These are phyloP conservation scores for Lordiphosa mommai DNA, from an alignment of 1,140 invertebrate genomes.

Conservation along the genomic window DNA sequence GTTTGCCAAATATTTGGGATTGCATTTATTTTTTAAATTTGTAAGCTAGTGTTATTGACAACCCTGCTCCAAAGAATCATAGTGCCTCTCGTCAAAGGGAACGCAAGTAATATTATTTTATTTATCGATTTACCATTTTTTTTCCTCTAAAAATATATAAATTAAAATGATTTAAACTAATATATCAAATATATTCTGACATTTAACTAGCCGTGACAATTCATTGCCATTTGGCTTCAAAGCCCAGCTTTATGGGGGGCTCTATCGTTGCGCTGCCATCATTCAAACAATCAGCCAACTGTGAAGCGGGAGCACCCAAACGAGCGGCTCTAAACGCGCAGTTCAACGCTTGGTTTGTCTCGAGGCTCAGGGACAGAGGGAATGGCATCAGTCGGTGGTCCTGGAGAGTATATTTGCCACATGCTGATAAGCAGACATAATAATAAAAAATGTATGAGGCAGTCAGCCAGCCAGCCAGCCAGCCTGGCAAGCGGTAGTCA, in stretches of 20 bases:
- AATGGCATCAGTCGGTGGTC: conserved; percentile 18
- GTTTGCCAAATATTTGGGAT: no score
- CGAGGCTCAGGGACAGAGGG: conserved; percentile 10
- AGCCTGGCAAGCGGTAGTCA: conserved; percentile 63
- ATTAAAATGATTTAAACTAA: not conserved
- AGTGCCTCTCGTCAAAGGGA: no score
- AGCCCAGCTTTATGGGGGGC: conserved; percentile 45
- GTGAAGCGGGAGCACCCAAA: conserved; percentile 64
- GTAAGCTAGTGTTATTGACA: no score
- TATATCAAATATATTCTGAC: conserved; percentile 16
- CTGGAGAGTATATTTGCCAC: conserved; percentile 69
- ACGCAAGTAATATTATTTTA: no score
- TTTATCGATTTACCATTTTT: no score
- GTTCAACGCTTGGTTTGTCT: conserved; percentile 67
- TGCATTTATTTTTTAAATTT: no score
- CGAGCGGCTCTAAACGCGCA: conserved; percentile 70
- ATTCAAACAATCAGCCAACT: conserved; percentile 77
- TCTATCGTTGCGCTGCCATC: conserved; percentile 33
- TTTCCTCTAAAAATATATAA: not conserved
- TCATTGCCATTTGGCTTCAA: conserved; percentile 55
- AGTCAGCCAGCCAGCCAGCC: not conserved
- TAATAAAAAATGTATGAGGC: conserved; percentile 75
- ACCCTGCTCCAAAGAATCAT: no score
- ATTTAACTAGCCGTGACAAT: conserved; percentile 66
- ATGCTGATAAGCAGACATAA: conserved; percentile 77